Evolutionary conservation across 2,888 invertebrate species (phyloP).

Genomic region (Muschampia plurimacula): DNA sequence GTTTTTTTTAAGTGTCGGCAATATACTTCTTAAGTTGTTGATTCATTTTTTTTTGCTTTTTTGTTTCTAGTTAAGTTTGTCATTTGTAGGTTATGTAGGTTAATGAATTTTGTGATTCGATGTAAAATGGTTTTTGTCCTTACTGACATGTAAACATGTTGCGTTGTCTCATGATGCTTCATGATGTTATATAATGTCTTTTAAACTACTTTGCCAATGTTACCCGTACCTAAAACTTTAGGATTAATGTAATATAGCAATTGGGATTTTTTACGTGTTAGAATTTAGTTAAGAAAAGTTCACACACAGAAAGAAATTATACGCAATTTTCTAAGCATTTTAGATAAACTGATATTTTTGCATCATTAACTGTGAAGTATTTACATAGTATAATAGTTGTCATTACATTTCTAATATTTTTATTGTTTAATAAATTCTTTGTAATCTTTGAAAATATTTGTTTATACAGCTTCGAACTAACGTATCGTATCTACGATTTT

Average conservation of each 20-base stretch:
- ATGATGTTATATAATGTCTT: conserved; percentile 8
- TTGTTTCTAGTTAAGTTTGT: conserved; percentile 71
- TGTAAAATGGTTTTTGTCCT: conserved; percentile 36
- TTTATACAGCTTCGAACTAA: background rate
- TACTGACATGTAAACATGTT: conserved; percentile 32
- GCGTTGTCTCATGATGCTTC: conserved; percentile 17
- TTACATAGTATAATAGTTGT: background rate
- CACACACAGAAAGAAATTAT: background rate
- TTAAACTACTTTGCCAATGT: conserved; percentile 38
- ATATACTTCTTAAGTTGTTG: conserved; percentile 51
- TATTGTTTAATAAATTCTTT: too few relatives aligned
- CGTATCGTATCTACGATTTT: too few relatives aligned
- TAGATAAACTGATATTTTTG: background rate
- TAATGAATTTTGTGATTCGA: conserved; percentile 51
- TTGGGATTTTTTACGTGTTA: conserved; percentile 17
- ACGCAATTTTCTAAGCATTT: background rate
- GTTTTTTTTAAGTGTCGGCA: conserved; percentile 42
- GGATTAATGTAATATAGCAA: conserved; percentile 26
- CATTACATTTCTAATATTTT: too few relatives aligned
- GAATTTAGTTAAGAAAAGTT: background rate
- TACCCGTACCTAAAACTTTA: conserved; percentile 37
- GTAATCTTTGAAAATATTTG: background rate
- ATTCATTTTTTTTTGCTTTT: conserved; percentile 60
- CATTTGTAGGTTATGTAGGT: conserved; percentile 56
- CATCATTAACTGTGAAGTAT: background rate